Evolutionary conservation across 2,113 vertebrate species (phyloP).

Genomic region (Bostrychus sinensis): DNA sequence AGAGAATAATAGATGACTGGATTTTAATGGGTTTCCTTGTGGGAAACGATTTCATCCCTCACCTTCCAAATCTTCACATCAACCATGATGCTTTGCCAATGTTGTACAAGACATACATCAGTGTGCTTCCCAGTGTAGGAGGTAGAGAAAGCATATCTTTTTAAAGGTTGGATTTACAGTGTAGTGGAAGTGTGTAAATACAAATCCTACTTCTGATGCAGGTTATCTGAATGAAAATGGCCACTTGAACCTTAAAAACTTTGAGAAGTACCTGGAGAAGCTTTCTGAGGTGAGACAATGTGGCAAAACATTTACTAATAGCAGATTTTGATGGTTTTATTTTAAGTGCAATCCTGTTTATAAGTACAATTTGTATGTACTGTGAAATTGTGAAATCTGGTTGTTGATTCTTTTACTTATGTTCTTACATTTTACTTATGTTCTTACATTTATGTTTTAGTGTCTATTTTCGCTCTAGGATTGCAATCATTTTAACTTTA

Average conservation of each 20-base stretch:
- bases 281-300: slow-evolving; percentile 88
- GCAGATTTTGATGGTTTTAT: background rate
- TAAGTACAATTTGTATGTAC: too few species aligned
- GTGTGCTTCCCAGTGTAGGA: slow-evolving; percentile 87
- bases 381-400: too few species aligned
- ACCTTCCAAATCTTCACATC: slow-evolving; percentile 98
- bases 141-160: slow-evolving; percentile 79
- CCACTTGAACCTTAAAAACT: slow-evolving; percentile 90
- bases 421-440: too few species aligned
- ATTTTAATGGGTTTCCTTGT: slow-evolving; percentile 99
- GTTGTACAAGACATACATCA: slow-evolving; percentile 96
- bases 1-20: slow-evolving; percentile 99
- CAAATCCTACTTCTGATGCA: slow-evolving; percentile 45
- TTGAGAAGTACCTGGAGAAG: slow-evolving; percentile 95
- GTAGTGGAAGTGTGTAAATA: background rate
- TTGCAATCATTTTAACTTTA: too few species aligned
- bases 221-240: slow-evolving; percentile 98
- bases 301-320: background rate
- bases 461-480: too few species aligned
- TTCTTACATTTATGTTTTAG: too few species aligned
- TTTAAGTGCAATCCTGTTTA: background rate
- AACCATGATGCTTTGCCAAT: slow-evolving; percentile 95
- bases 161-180: too few species aligned
- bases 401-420: too few species aligned
- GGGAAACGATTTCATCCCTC: slow-evolving; percentile 99